Percentiles rank a stretch among this genome's conserved stretches.
Conservation (phyloP, 2,888 invertebrate species). For the Coecobrya sp. region DNA sequence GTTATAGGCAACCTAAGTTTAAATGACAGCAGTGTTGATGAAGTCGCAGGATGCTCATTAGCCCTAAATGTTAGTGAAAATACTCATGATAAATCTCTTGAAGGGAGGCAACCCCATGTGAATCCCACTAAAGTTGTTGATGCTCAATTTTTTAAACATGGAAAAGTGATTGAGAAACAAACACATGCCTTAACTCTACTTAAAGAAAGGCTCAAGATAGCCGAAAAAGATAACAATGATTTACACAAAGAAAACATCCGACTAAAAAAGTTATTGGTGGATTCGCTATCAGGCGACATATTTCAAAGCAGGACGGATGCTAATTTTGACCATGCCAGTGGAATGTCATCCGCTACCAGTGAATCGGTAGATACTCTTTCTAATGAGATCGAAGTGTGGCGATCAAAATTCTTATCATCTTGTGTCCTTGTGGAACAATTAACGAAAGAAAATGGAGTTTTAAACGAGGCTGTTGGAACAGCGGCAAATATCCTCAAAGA, state of each 20-base stretch:
- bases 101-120: neutral
- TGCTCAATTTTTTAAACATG: constrained; percentile 37
- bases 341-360: constrained; percentile 54
- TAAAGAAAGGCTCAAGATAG: constrained; percentile 85
- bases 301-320: constrained; percentile 42
- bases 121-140: constrained; percentile 11
- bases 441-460: constrained; percentile 83
- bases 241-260: constrained; percentile 84
- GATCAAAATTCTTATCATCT: constrained; percentile 86
- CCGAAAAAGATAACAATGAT: constrained; percentile 85
- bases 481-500: constrained; percentile 85
- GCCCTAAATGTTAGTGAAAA: neutral
- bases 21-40: constrained; percentile 26
- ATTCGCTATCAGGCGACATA: constrained; percentile 84
- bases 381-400: constrained; percentile 86
- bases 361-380: constrained; percentile 86
- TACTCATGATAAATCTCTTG: constrained; percentile 40
- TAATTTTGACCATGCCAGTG: constrained; percentile 55
- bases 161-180: constrained; percentile 67
- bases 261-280: constrained; percentile 85
- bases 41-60: constrained; percentile 14
- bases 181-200: constrained; percentile 81
- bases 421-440: constrained; percentile 86
- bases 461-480: constrained; percentile 76
- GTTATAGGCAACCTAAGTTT: constrained; percentile 9